phyloP scores from a whole-genome alignment of 35 echinoderm and acorn worm genomes.

The Ophioderma brevispina region DNA sequence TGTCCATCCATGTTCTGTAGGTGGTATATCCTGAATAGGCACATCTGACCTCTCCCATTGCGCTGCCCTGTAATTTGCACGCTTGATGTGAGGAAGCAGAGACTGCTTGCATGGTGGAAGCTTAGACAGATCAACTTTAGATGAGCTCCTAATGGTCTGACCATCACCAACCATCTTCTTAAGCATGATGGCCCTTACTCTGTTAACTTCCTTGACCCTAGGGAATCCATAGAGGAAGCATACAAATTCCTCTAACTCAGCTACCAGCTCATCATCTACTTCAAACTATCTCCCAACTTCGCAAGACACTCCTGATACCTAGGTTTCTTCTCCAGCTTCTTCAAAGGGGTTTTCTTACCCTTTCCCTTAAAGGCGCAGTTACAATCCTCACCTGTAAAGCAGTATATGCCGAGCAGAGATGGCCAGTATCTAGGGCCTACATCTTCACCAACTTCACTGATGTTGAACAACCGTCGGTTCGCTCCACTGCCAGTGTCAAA shows the following conservation, averaged over 20 bases:
- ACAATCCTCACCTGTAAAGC: too few species aligned
- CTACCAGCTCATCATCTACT: constrained; percentile 26
- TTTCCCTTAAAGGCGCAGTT: constrained; percentile 32
- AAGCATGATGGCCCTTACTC: neutral
- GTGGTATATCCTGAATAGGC: too few species aligned
- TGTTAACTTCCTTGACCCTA: constrained; percentile 1
- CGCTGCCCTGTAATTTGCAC: constrained; percentile 29
- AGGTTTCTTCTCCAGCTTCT: constrained; percentile 15
- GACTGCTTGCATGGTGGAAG: too few species aligned
- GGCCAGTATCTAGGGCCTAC: neutral
- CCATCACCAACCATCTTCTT: too few species aligned
- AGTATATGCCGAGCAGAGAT: constrained; percentile 23
- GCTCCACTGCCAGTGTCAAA: constrained; percentile 53
- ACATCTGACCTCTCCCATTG: constrained; percentile 35
- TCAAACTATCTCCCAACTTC: constrained; percentile 16
- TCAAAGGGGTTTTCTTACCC: constrained; percentile 29
- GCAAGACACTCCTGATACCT: neutral
- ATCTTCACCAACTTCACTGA: constrained; percentile 30
- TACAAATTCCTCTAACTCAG: constrained; percentile 29
- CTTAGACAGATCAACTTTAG: too few species aligned
- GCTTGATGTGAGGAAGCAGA: too few species aligned
- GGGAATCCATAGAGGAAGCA: too few species aligned
- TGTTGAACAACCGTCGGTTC: constrained; percentile 48
- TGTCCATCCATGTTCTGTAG: too few species aligned
- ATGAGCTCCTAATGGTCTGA: too few species aligned